These are phyloP conservation scores for Epinotia ramella DNA, from an alignment of 2,888 invertebrate genomes.

Conservation along the genomic window DNA sequence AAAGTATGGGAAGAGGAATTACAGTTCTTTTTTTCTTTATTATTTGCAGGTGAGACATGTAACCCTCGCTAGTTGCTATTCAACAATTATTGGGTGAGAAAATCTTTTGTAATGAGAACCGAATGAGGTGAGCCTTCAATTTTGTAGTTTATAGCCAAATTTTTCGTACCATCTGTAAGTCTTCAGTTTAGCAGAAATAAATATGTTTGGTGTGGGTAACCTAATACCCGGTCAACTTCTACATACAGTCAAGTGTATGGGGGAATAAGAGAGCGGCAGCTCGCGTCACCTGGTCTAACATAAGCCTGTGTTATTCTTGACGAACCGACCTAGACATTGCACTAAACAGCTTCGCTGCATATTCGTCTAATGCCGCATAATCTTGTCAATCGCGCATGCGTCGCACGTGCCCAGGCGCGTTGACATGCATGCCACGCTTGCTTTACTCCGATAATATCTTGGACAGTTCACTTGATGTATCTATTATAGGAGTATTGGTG, in stretches of 20 bases:
- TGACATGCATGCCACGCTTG: slow-evolving; percentile 66
- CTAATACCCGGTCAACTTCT: too few species aligned
- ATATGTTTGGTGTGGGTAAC: not conserved
- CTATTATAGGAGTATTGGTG: slow-evolving; percentile 43
- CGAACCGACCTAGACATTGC: slow-evolving; percentile 50
- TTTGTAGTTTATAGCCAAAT: not conserved
- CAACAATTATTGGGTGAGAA: slow-evolving; percentile 20
- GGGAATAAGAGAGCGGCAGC: not conserved
- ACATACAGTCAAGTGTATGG: not conserved
- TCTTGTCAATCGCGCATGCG: slow-evolving; percentile 60
- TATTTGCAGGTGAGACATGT: slow-evolving; percentile 34
- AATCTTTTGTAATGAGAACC: not conserved
- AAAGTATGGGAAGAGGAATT: not conserved
- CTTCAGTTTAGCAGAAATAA: too few species aligned
- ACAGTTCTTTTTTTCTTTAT: slow-evolving; percentile 2
- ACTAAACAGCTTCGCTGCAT: slow-evolving; percentile 55
- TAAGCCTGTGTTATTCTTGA: slow-evolving; percentile 29
- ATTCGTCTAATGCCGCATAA: slow-evolving; percentile 60
- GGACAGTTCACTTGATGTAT: slow-evolving; percentile 53
- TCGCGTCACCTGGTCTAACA: not conserved
- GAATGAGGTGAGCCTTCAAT: not conserved
- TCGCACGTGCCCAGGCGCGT: slow-evolving; percentile 58
- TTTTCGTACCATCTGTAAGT: too few species aligned
- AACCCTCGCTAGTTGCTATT: not conserved
- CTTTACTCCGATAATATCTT: slow-evolving; percentile 61